A percentile compares a stretch with the other conserved stretches of the same genome.
phyloP scores from a whole-genome alignment of 2,113 vertebrate species.

The Callocephalon fimbriatum region DNA sequence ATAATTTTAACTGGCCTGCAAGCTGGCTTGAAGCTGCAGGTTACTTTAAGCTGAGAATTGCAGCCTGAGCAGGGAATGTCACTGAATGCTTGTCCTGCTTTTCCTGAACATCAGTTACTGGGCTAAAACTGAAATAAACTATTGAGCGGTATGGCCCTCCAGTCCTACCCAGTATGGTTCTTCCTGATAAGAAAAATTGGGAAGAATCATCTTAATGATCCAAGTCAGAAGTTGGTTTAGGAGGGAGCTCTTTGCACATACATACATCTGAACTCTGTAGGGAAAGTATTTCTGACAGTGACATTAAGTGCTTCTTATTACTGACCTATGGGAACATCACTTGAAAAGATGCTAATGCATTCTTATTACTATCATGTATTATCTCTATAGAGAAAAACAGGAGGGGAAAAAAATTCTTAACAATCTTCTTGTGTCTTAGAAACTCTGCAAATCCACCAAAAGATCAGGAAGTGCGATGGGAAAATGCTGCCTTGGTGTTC shows the following conservation, averaged over 20 bases:
- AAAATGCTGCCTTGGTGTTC: background rate
- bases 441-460: background rate
- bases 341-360: background rate
- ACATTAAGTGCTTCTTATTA: background rate
- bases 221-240: background rate
- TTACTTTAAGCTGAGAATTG: background rate
- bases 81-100: background rate
- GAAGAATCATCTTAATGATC: background rate
- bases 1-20: background rate
- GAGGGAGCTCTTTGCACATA: background rate
- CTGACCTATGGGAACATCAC: background rate
- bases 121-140: background rate
- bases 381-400: background rate
- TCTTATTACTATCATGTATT: background rate
- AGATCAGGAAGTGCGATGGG: background rate
- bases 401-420: background rate
- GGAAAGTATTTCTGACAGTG: background rate
- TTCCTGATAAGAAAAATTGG: background rate
- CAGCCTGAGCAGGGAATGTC: background rate
- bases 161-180: background rate
- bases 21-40: background rate
- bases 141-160: background rate
- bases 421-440: constrained; percentile 26
- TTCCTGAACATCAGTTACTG: background rate
- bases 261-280: background rate